Base-by-base conservation (phyloP, 2,113 vertebrate genomes). In the Hydrochoerus hydrochaeris region DNA sequence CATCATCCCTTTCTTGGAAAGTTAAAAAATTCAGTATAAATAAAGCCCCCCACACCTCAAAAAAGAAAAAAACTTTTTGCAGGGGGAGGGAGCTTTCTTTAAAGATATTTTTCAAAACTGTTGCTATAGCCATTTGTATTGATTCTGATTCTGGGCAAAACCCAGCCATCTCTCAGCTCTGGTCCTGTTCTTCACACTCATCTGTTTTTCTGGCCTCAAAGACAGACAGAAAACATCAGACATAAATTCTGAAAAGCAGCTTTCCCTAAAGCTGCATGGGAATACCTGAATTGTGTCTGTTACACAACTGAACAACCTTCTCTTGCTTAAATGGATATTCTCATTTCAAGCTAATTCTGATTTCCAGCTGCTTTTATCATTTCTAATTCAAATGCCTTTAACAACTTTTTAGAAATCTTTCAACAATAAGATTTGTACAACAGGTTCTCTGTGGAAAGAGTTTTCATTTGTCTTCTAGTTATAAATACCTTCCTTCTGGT, bases 401-500 rank as follows among this genome's bases (percentile, higher is more conserved):
- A 92, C 80, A 85, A 93, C 77, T 75, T 93, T 95, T 80, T 67
- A 63, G 84, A 95, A 96, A 90, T 63, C 24, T 87, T 54, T 85
- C 19, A 67, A 90, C 85, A 94, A 91, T 83, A 90, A 93, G 75
- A 82, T 67, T 41, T 77, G 67, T 80, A 63, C 52, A 30, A 16
- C 46, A 46, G 86, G 69, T 90, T 96, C 90, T 97, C 92, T 78
- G 71, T 92, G 87, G 86, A 94, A 93, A 95, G 28, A 49, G 63
- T 92, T 88, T 94, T 94, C 77, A 67, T 89, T 95, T 97, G 93
- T 93, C 95, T 92, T 71, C 94, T 89, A 30, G 67, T 95, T 98
- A 97, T 93, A 96, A 96, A 94, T 95, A 83, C 88, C 92, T 95
- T 58, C 95, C 67, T 94, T 87, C 63, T 0, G 0, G 96, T 91